Base-by-base conservation (phyloP, 1,140 invertebrate genomes). In the Goniozus legneri region DNA sequence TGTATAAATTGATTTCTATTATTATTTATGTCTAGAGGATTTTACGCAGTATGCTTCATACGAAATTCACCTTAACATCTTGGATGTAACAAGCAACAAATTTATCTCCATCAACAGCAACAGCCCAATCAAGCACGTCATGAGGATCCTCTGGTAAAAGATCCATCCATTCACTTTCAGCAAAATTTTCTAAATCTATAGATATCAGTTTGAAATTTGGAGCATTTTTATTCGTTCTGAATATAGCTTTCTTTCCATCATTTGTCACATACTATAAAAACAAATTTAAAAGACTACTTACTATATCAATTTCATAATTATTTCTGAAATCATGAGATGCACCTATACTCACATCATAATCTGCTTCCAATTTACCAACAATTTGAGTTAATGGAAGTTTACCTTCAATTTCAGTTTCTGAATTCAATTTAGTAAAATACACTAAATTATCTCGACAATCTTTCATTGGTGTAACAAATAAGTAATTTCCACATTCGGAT, bases 191-290 rank as follows among this genome's bases (percentile, higher is more conserved):
- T n/a, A 98, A 81, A 76, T 98, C 91, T 53, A 98, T 92, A 48
- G 82, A 82, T 58, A 98, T 85, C 12, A 98, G 76, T 50, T 87
- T 84, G 70, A 92, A 96, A 69, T 94, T 95, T 14, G 92, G 87
- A 12, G 96, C 91, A 74, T 93, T 84, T 76, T 92, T 91, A 73
- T 98, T 98, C 19, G 96, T 98, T 18, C 87, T 84, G 67, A 99
- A 92, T 61, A 92, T 84, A 53, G 87, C 89, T 50, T 88, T 80
- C 0, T 83, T 79, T 8, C 86, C 93, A 54, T 88, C 82, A 76
- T 97, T 97, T 14, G 93, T 93, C 12, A 98, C 79, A 69, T 95
- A 97, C 86, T 95, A 78, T 66, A 56, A 46, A 61, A 60, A 58
- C 50, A 47, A 35, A 41, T 15, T 18, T 10, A 24, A 30, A 43